Percentiles rank a stretch among this genome's conserved stretches.
These are phyloP conservation scores for Brienomyrus longianalis DNA, from an alignment of 2,113 vertebrate genomes.

Conservation along the genomic window DNA sequence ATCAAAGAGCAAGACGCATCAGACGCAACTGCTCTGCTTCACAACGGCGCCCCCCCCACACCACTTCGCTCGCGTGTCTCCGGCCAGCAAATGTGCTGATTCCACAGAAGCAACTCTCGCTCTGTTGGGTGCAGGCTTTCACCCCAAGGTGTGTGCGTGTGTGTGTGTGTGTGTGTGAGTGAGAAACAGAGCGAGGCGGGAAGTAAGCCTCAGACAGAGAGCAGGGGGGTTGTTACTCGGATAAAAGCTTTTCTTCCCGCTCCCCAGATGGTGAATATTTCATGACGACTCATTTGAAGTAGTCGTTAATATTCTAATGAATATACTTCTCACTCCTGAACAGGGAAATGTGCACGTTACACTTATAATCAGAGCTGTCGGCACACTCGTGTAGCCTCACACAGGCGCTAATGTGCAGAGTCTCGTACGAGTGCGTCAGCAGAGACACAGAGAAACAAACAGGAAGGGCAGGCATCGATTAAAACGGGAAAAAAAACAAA, in stretches of 20 bases:
- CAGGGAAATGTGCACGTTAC: neutral
- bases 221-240: constrained; percentile 11
- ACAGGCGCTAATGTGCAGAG: too few relatives aligned
- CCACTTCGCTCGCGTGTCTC: neutral
- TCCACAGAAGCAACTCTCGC: neutral
- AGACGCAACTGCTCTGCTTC: neutral
- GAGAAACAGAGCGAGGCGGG: neutral
- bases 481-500: neutral
- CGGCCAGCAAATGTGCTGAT: neutral
- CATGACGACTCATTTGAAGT: constrained; percentile 18
- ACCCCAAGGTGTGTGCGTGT: neutral
- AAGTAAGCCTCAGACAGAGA: neutral
- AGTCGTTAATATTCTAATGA: constrained; percentile 12
- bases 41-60: neutral
- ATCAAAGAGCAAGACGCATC: neutral
- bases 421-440: neutral
- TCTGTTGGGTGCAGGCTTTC: neutral
- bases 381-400: neutral
- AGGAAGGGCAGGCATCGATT: neutral
- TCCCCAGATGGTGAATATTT: constrained; percentile 12
- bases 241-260: constrained; percentile 17
- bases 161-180: neutral
- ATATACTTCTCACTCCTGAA: neutral
- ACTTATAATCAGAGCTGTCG: neutral
- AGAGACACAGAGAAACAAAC: neutral